Base-by-base conservation (phyloP, 2,113 vertebrate species). In the Glaucidium brasilianum region DNA sequence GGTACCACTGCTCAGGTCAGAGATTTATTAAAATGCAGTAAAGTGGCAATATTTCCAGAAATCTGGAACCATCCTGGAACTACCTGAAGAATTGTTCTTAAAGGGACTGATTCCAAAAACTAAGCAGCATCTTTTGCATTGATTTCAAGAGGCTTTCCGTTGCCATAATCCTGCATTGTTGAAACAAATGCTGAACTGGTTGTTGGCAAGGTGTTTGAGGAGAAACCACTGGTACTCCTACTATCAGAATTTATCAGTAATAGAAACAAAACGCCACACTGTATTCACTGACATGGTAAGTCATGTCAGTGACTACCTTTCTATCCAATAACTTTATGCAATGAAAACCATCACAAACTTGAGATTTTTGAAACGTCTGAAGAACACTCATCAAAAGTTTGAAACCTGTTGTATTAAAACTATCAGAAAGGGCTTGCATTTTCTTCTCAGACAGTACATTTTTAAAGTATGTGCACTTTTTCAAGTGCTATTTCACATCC, bases 1-100 rank as follows among this genome's bases (percentile, higher is more conserved):
- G 83, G 62, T 63, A 89, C 85, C 86, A 85, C 77, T 63, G 89
- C 86, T 96, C 66, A 81, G 94, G 92, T 96, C 95, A 96, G 86
- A 66, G 55, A 71, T 96, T 71, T 63, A 87, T 93, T 93, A 89
- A 92, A 95, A 96, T 78, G 59, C 87, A 92, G 64, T 87, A 71
- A 83, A 87, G 62, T 22, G 63, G 68, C 45, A 92, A 82, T 60
- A 60, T 91, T 96, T 78, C 88, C 58, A 62, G 87, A 92, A 97
- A 92, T n/a, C 11, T 34, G 43, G 59, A 92, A 76, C 64, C 27
- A 68, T 43, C 20, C 29, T 83, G 68, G 58, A 85, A 88, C 39
- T 41, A 9, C 68, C 6, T 39, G 56, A 73, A 85, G 69, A 83
- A 74, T 74, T 83, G 43, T 86, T 81, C 67, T 83, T 62, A 52